These are phyloP conservation scores for Octopus bimaculoides DNA, from an alignment of 1,140 invertebrate genomes.

Conservation along the genomic window DNA sequence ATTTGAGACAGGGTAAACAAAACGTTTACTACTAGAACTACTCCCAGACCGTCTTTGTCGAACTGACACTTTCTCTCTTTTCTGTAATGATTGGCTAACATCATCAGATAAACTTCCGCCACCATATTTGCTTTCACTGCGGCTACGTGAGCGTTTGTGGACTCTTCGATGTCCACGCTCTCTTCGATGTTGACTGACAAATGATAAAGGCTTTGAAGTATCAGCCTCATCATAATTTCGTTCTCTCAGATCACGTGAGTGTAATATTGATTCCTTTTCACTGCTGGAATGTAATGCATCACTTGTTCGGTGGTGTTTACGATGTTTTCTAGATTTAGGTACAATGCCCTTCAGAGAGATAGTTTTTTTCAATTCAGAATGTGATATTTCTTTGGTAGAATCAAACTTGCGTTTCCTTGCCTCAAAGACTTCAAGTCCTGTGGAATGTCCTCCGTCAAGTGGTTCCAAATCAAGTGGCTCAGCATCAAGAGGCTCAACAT, in stretches of 20 bases:
- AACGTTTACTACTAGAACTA: not conserved
- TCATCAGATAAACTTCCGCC: not conserved
- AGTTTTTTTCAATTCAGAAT: not conserved
- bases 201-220: too few relatives aligned
- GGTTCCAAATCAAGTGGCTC: not conserved
- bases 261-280: not conserved
- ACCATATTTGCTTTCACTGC: not conserved
- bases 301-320: not conserved
- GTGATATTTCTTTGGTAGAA: not conserved
- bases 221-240: not conserved
- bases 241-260: not conserved
- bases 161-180: not conserved
- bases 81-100: not conserved
- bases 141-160: not conserved
- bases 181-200: too few relatives aligned
- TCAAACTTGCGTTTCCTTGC: conserved; percentile 6
- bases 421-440: not conserved
- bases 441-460: not conserved
- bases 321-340: not conserved
- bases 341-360: conserved; percentile 12
- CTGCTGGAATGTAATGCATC: not conserved
- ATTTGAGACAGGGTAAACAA: not conserved
- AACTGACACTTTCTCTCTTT: not conserved
- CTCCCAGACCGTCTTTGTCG: too few relatives aligned
- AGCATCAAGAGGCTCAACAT: not conserved